Evolutionary conservation across 2,888 invertebrate species (phyloP), one percentile per base, ranked within the genome.

Genomic region (Drosophila borborema): DNA sequence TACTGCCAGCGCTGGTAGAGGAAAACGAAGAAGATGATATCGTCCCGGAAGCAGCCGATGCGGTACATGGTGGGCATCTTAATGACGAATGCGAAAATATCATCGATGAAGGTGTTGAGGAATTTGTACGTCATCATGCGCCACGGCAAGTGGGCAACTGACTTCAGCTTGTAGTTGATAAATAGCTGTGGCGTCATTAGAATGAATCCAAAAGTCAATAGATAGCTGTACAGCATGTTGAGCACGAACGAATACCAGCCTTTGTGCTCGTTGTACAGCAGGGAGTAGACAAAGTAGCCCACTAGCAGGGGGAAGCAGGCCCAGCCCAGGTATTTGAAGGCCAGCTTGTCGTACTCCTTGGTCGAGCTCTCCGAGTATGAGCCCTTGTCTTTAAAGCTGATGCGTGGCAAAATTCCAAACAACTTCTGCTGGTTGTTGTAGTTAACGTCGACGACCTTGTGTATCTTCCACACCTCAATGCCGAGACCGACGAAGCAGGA

Each of bases 171-270:
- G 94, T 99, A 99, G 94, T 99, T 99, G 86, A 99, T 99, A 92
- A 99, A 99, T 74, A 99, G 94, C 93, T 99, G 99, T 8, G 99
- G 99, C n/a, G 99, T 99, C 99, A 99, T 99, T 98, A 99, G 98
- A 67, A 99, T 99, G 93, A 99, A 99, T 72, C 99, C 99, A 93
- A 99, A 99, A 2, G 99, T 99, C 69, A 99, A 94, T 67, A 99
- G 94, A 93, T 99, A 99, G 63, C 99, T 99, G 93, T 99, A 99
- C 72, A 99, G 95, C 97, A 99, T 97, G 91, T 97, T 97, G 38
- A 99, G 95, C 43, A 99, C 95, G 94, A 98, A 99, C 14, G 99
- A 99, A 93, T 99, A 99, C 99, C 99, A 99, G 82, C 99, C 99
- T 92, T 97, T 98, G 93, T 99, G 99, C 92, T 99, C 99, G 81